Evolutionary conservation across 2,888 invertebrate species (phyloP), one percentile per base, ranked within the genome.

Genomic region (Drosophila multiciliata): DNA sequence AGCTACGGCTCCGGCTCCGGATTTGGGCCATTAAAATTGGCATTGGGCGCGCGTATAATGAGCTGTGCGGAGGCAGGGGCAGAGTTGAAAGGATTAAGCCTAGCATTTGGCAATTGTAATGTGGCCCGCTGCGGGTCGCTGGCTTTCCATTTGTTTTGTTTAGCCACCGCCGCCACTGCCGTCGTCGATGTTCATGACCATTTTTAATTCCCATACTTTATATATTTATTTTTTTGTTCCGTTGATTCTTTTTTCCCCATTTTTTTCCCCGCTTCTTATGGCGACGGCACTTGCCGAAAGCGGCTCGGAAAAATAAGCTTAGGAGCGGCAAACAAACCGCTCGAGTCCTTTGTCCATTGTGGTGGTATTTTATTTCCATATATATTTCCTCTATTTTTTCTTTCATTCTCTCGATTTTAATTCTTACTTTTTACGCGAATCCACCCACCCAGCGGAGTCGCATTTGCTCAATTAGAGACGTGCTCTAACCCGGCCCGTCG

Each of bases 11-110:
- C 1, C 23, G 6, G 29, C 29, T 29, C 62, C 68, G 87, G 87
- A 87, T 87, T 87, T 89, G 78, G 82, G 72, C 85, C 87, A 87
- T 87, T 87, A 82, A 85, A 85, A 89, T 82, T 71, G 74, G 69
- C 75, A 79, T 64, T 42, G 42, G 42, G 42, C 38, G 40, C 58
- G 61, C 75, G 83, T 84, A 83, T 87, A 89, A 89, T 87, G 87
- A 89, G 89, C 73, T 63, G 64, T 35, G 59, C 75, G 54, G 64
- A 60, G 55, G 49, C 75, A 53, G 64, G 63, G 55, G 49, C 9
- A 60, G 67, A 54, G 63, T 67, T 65, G 75, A 89, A 87, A 87
- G 87, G 87, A 87, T 87, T 87, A 81, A 66, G 83, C 67, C 62
- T 67, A 67, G 62, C 54, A 68, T 71, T 72, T 82, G 78, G 75